Conservation (phyloP, 2,797 vertebrate species). For the Chiroxiphia lanceolata region DNA sequence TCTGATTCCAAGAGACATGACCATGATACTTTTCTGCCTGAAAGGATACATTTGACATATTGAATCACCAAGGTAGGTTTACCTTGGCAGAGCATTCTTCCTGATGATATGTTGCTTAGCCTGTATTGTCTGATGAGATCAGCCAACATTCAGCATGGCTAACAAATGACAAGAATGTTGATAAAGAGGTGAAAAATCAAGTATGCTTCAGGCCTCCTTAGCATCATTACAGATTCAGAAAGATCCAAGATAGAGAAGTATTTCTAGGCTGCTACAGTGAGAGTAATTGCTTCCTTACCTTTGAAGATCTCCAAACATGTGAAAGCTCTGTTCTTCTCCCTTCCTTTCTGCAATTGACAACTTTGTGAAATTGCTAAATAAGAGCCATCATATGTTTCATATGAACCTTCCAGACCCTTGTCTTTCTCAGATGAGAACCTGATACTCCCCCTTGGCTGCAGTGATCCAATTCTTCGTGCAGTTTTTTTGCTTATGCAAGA, state of each 20-base stretch:
- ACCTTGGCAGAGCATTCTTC: not conserved
- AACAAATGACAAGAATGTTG: not conserved
- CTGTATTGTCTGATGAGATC: not conserved
- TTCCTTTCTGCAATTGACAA: not conserved
- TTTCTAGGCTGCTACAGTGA: not conserved
- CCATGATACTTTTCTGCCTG: not conserved
- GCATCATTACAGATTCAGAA: not conserved
- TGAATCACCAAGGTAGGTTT: slow-evolving; percentile 11
- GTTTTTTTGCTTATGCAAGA: not conserved
- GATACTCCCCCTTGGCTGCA: not conserved
- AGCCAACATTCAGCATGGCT: not conserved
- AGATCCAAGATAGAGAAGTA: not conserved
- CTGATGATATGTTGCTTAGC: not conserved
- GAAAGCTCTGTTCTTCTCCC: not conserved
- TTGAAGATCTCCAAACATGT: not conserved
- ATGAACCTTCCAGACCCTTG: not conserved
- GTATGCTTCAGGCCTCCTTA: not conserved
- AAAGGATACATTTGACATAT: not conserved
- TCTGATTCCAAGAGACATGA: not conserved
- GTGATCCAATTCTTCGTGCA: not conserved
- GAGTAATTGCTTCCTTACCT: not conserved
- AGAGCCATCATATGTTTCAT: not conserved
- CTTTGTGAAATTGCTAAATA: not conserved
- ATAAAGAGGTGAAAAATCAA: not conserved
- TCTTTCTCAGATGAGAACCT: not conserved